These are phyloP conservation scores for Artibeus lituratus DNA, from an alignment of 2,797 vertebrate species.

Conservation along the genomic window DNA sequence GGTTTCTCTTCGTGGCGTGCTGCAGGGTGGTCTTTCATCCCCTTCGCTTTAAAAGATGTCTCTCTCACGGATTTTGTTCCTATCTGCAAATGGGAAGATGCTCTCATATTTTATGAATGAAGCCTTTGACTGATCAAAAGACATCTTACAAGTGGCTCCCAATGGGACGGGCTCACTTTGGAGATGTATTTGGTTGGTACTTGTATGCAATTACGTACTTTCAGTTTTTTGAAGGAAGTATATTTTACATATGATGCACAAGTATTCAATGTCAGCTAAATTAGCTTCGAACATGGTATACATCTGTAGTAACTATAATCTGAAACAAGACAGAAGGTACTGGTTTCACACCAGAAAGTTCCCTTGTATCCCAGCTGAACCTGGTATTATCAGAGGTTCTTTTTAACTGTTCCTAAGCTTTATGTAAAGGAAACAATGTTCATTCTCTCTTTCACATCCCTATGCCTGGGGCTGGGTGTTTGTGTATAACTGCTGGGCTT, in stretches of 20 bases:
- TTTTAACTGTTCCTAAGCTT: background rate
- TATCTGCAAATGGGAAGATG: background rate
- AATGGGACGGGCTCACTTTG: background rate
- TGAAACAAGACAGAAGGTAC: background rate
- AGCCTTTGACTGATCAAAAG: background rate
- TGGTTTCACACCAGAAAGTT: background rate
- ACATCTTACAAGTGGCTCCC: background rate
- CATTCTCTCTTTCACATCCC: background rate
- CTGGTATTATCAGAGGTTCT: background rate
- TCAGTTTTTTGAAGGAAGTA: background rate
- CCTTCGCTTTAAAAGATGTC: background rate
- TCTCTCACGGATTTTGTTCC: background rate
- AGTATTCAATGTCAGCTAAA: background rate
- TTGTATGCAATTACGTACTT: background rate
- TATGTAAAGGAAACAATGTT: background rate
- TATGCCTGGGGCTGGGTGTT: background rate
- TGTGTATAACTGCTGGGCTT: background rate
- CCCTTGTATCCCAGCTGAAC: background rate
- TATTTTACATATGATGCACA: background rate
- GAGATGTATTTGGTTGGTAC: background rate
- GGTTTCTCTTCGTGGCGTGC: background rate
- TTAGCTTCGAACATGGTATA: background rate
- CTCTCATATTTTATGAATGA: background rate
- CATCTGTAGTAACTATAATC: background rate
- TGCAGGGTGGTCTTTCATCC: background rate